Percentiles rank a stretch among this genome's conserved stretches.
Evolutionary conservation across 2,797 vertebrate genomes (phyloP).

Genomic region (Sorex maritimensis): DNA sequence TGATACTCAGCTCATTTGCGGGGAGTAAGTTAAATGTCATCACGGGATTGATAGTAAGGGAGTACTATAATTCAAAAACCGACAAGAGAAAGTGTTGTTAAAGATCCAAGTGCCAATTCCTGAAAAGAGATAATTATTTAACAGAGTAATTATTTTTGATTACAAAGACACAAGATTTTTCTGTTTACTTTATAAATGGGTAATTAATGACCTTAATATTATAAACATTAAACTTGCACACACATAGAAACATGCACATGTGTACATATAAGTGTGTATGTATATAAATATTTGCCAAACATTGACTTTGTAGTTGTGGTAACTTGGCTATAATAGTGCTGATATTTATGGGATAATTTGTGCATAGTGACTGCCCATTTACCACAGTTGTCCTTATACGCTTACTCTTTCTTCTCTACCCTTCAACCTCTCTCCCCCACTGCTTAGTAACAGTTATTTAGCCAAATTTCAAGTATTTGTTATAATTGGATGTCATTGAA

Average conservation of each 20-base stretch:
- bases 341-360: no score
- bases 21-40: not conserved
- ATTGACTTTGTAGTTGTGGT: no score
- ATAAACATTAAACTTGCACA: conserved; percentile 11
- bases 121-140: not conserved
- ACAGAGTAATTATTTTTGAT: not conserved
- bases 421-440: no score
- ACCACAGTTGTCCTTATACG: no score
- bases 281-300: not conserved
- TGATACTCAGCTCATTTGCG: conserved; percentile 24
- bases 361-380: no score
- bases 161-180: not conserved
- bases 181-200: not conserved
- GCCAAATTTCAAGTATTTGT: no score
- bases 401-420: no score
- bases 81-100: not conserved
- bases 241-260: not conserved
- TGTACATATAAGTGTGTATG: not conserved
- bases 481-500: no score
- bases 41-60: conserved; percentile 10
- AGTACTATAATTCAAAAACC: not conserved
- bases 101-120: not conserved
- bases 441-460: no score
- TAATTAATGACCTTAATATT: not conserved
- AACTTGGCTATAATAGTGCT: no score